phyloP scores from a whole-genome alignment of 2,113 vertebrate species.

The Synchiropus splendidus region DNA sequence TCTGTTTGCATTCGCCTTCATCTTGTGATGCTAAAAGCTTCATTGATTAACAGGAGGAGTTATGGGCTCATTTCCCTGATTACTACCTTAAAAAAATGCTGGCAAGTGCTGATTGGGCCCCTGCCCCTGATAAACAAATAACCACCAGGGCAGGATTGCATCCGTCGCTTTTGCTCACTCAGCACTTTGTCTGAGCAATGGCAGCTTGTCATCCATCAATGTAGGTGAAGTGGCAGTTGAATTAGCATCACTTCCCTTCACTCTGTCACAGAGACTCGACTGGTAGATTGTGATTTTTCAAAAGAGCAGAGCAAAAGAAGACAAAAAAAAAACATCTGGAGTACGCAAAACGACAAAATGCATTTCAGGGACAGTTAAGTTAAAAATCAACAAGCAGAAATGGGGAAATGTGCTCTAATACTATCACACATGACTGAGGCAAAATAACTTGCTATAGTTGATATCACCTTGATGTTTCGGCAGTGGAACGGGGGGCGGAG shows the following conservation, averaged over 20 bases:
- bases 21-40: constrained; percentile 29
- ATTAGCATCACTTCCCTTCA: constrained; percentile 34
- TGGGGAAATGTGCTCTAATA: too few species aligned
- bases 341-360: too few species aligned
- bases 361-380: too few species aligned
- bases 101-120: constrained; percentile 70
- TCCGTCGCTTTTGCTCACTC: constrained; percentile 51
- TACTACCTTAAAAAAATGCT: constrained; percentile 74
- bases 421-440: too few species aligned
- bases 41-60: constrained; percentile 67
- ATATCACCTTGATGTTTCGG: too few species aligned
- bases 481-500: too few species aligned
- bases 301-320: constrained; percentile 9
- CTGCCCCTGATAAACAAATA: constrained; percentile 50
- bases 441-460: too few species aligned
- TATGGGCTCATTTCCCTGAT: constrained; percentile 80
- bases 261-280: constrained; percentile 19
- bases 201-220: constrained; percentile 40
- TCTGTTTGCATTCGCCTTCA: constrained; percentile 42
- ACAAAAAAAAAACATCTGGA: too few species aligned
- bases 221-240: constrained; percentile 29
- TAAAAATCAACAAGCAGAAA: too few species aligned
- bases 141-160: constrained; percentile 58
- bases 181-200: constrained; percentile 35
- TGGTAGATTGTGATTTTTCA: constrained; percentile 33